A percentile compares a stretch with the other conserved stretches of the same genome.
phyloP scores from a whole-genome alignment of 1,140 invertebrate genomes.

The Listronotus oregonensis region DNA sequence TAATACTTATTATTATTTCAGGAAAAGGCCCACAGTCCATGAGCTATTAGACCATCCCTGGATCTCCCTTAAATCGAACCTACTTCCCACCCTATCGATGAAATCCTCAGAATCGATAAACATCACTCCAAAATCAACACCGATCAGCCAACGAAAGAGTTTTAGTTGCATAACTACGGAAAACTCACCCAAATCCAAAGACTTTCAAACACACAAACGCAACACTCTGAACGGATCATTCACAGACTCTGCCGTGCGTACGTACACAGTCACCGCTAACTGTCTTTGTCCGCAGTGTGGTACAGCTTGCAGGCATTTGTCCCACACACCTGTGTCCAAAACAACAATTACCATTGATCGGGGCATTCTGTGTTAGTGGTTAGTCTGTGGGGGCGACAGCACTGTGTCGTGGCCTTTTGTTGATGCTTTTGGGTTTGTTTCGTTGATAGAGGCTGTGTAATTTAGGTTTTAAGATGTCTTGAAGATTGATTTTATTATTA shows the following conservation, averaged over 20 bases:
- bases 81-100: constrained; percentile 38
- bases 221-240: constrained; percentile 47
- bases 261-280: constrained; percentile 50
- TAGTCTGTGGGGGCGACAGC: not conserved
- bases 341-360: constrained; percentile 55
- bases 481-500: too few relatives aligned
- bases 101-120: constrained; percentile 36
- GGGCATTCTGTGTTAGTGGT: constrained; percentile 54
- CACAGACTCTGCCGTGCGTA: constrained; percentile 45
- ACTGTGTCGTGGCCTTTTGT: constrained; percentile 10
- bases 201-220: constrained; percentile 38
- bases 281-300: constrained; percentile 56
- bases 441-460: not conserved
- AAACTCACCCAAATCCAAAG: constrained; percentile 38
- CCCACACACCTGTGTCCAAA: constrained; percentile 52
- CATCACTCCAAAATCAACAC: constrained; percentile 48
- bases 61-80: constrained; percentile 49
- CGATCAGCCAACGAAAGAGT: constrained; percentile 49
- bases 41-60: constrained; percentile 54
- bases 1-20: constrained; percentile 23
- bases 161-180: constrained; percentile 39
- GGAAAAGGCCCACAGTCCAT: constrained; percentile 51
- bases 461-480: not conserved
- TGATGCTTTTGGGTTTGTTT: constrained; percentile 11
- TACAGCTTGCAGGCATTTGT: constrained; percentile 52